A percentile compares a stretch with the other conserved stretches of the same genome.
Conservation (phyloP, 2,888 invertebrate species). For the Phaedon cochleariae region DNA sequence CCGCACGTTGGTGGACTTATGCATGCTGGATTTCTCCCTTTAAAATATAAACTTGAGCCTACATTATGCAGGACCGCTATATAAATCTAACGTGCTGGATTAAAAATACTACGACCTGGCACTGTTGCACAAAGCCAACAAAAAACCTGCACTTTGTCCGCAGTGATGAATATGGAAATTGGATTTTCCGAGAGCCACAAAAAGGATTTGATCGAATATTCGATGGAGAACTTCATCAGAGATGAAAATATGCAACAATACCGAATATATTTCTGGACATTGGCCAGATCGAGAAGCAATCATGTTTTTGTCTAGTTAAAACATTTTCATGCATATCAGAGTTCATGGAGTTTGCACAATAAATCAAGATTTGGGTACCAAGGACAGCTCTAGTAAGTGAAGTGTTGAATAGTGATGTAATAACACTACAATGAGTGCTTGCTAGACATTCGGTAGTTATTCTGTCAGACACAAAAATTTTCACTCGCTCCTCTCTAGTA, state of each 20-base stretch:
- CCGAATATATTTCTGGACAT: not conserved
- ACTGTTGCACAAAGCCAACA: not conserved
- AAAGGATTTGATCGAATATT: slow-evolving; percentile 1
- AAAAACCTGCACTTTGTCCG: not conserved
- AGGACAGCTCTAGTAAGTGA: not conserved
- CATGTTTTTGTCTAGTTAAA: not conserved
- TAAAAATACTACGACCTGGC: slow-evolving; percentile 5
- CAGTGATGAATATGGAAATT: slow-evolving; percentile 2
- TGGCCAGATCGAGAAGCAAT: not conserved
- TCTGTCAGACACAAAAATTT: no score
- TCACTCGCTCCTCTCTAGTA: no score
- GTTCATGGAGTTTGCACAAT: not conserved
- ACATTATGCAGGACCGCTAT: slow-evolving; percentile 13
- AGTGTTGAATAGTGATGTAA: no score
- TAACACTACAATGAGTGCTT: no score
- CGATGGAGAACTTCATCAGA: not conserved
- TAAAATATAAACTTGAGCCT: slow-evolving; percentile 33
- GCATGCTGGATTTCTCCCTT: slow-evolving; percentile 31
- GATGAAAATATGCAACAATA: not conserved
- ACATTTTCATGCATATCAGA: not conserved
- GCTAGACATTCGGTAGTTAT: no score
- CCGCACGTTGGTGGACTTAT: slow-evolving; percentile 32
- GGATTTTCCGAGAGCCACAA: slow-evolving; percentile 1
- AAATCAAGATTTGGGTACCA: no score
- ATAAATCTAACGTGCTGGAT: slow-evolving; percentile 14